Conservation (phyloP, 2,797 vertebrate species). For the Carduelis carduelis region DNA sequence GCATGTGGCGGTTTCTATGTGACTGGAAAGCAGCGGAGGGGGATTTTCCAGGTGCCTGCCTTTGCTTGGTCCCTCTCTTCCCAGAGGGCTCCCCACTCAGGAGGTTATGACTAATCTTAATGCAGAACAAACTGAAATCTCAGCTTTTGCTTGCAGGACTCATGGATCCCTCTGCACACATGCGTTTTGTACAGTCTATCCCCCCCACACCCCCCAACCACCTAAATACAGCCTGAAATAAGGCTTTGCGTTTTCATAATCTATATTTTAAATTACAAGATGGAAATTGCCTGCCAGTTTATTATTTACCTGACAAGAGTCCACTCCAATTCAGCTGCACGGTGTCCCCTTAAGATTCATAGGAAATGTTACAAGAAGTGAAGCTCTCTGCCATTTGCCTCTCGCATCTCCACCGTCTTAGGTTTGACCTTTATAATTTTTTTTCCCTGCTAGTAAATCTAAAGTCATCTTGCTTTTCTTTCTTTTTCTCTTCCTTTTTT, state of each 20-base stretch:
- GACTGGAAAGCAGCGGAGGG: neutral
- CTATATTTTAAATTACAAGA: neutral
- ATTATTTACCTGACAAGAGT: neutral
- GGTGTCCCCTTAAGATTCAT: neutral
- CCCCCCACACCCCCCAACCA: rapidly evolving
- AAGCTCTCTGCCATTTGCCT: neutral
- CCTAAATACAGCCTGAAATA: neutral
- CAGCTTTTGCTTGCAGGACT: neutral
- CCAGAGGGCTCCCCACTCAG: neutral
- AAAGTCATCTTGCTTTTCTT: neutral
- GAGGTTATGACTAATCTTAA: neutral
- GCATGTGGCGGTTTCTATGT: neutral
- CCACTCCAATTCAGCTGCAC: neutral
- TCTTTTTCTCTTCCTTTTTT: neutral
- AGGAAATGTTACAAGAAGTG: neutral
- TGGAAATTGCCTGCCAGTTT: neutral
- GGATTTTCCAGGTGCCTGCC: slow-evolving; percentile 1
- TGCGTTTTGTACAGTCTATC: neutral
- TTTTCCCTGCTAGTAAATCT: neutral
- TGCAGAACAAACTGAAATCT: neutral
- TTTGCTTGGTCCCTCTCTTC: neutral
- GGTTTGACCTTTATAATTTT: slow-evolving; percentile 29
- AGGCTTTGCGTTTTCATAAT: neutral
- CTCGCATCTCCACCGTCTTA: neutral
- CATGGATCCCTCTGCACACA: neutral